Base-by-base conservation (phyloP, 2,888 invertebrate genomes). In the Lymantria monacha region DNA sequence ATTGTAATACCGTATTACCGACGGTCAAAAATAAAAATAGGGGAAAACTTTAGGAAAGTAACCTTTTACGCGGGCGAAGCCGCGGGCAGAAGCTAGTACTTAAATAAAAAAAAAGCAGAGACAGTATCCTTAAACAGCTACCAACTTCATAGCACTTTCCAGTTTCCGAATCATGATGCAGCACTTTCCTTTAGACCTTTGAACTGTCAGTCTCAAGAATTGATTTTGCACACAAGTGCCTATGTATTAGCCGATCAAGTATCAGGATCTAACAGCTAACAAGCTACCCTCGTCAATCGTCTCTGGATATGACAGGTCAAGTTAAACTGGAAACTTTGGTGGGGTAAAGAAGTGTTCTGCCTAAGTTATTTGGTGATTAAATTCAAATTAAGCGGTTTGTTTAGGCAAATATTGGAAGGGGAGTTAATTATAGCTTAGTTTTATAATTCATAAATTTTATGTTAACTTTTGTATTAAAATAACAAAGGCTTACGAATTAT, bases 271-370 rank as follows among this genome's bases (percentile, higher is more conserved):
- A 79, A 80, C 75, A 76, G 73, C 70, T 72, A 76, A 76, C 76
- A 71, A 75, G 66, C 57, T 37, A 85, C 87, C 87, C 87, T 86
- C 79, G 85, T 87, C 87, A 86, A 78, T 78, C 41, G 63, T 45
- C 55, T 46, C 71, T 86, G 87, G 49, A 67, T 61, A 61, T 81
- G 85, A 84, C 86, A 81, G 82, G 63, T 61, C 57, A 54, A 51
- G 55, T 51, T 48, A 62, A 61, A 61, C 62, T 66, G 54, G 53
- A 61, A 64, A 63, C 62, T 66, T 60, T 60, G 52, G n/a, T 57
- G 62, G 54, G 57, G 57, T 58, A 58, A 22, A 59, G 54, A 55
- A 62, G 56, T 51, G 51, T 55, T 43, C 46, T 48, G 59, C 51
- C 57, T 49, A 49, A 59, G 49, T 53, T 60, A 53, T 53, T 54